Conservation (phyloP, 2,797 vertebrate genomes). For the Paguma larvata region DNA sequence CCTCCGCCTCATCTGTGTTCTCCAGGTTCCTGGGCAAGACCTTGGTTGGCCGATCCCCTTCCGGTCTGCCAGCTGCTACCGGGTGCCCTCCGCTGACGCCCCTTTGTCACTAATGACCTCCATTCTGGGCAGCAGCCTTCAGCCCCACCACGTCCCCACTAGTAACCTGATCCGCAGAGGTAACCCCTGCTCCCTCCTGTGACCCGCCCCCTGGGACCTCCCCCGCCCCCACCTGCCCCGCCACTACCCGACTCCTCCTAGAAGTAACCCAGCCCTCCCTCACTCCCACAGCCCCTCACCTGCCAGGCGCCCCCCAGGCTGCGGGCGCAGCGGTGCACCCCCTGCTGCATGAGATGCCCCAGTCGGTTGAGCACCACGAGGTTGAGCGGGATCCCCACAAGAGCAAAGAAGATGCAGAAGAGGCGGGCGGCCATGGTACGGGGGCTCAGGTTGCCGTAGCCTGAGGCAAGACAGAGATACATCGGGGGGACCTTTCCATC, state of each 20-base stretch:
- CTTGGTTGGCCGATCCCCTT: neutral
- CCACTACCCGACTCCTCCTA: neutral
- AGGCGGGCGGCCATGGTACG: conserved; percentile 91
- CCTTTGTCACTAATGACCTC: neutral
- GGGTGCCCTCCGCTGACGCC: accelerated
- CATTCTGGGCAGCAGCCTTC: neutral
- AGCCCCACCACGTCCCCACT: neutral
- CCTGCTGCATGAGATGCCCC: conserved; percentile 93
- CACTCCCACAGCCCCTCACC: conserved; percentile 85
- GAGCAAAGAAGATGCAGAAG: conserved; percentile 95
- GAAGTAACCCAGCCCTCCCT: accelerated
- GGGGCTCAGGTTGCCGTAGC: conserved; percentile 96
- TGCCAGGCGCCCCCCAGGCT: conserved; percentile 86
- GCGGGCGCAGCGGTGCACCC: conserved; percentile 89
- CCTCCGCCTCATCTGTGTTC: neutral
- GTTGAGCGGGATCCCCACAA: conserved; percentile 96
- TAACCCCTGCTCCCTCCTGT: neutral
- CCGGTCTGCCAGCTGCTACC: neutral
- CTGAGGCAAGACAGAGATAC: conserved; percentile 81
- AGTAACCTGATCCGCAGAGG: neutral
- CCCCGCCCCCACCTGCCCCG: neutral
- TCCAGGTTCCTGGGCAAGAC: neutral
- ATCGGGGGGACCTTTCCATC: neutral
- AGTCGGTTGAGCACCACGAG: conserved; percentile 94
- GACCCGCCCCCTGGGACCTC: too few species aligned